Conservation (phyloP, 2,888 invertebrate species). For the Noctua janthina region DNA sequence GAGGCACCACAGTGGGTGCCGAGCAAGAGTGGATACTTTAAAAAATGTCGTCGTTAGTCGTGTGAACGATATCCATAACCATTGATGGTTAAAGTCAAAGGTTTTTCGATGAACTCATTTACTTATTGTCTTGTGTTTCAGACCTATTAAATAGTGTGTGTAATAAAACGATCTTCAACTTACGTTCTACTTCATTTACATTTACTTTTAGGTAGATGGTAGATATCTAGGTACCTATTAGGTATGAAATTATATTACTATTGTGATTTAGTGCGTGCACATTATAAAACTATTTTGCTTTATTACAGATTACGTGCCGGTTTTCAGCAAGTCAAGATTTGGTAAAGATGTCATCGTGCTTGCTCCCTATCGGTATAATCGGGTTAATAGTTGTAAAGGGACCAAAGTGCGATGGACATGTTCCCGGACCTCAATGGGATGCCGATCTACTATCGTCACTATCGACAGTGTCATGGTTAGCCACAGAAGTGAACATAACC, state of each 20-base stretch:
- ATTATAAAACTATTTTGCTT: not conserved
- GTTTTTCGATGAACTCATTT: no score
- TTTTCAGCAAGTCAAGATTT: slow-evolving; percentile 26
- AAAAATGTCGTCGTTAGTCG: slow-evolving; percentile 15
- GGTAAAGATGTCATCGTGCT: slow-evolving; percentile 35
- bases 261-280: not conserved
- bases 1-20: no score
- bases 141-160: no score
- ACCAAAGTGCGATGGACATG: slow-evolving; percentile 63
- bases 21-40: slow-evolving; percentile 17
- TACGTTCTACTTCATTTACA: no score
- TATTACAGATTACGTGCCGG: not conserved
- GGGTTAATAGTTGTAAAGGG: slow-evolving; percentile 42
- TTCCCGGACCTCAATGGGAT: slow-evolving; percentile 27
- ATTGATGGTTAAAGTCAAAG: no score
- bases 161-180: no score
- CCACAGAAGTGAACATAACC: slow-evolving; percentile 7
- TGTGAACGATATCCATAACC: slow-evolving; percentile 3
- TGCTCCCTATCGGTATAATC: slow-evolving; percentile 42
- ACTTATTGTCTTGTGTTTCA: no score
- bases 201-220: no score
- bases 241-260: no score
- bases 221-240: no score
- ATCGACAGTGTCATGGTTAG: slow-evolving; percentile 16
- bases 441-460: slow-evolving; percentile 43